Percentiles rank a stretch among this genome's conserved stretches.
phyloP scores from a whole-genome alignment of 2,888 invertebrate species.

The Caenorhabditis sp. region DNA sequence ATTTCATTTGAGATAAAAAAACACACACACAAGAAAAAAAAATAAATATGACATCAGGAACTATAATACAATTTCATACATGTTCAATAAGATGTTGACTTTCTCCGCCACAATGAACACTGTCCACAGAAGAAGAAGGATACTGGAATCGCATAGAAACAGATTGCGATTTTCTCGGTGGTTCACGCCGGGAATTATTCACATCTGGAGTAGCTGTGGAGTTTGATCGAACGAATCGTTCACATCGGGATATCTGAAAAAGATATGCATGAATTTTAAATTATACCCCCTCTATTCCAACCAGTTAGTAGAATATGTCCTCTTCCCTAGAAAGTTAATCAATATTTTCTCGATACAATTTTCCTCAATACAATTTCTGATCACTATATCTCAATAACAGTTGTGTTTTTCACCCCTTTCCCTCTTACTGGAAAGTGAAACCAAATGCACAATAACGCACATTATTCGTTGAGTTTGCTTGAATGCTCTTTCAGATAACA shows the following conservation, averaged over 20 bases:
- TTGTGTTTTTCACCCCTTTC: too few species aligned
- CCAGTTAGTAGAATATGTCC: too few species aligned
- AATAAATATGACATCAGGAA: background rate
- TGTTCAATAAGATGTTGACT: constrained; percentile 20
- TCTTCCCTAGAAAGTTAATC: too few species aligned
- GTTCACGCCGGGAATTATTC: constrained; percentile 16
- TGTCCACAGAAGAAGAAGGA: constrained; percentile 36
- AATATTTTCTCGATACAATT: too few species aligned
- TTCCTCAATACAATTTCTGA: too few species aligned
- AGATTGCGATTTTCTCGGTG: constrained; percentile 36
- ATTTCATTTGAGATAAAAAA: background rate
- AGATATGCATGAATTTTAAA: too few species aligned
- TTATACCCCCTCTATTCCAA: too few species aligned
- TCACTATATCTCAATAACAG: too few species aligned
- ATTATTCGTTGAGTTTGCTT: too few species aligned
- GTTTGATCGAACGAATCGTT: constrained; percentile 23
- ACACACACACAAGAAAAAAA: background rate
- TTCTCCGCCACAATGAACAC: constrained; percentile 14
- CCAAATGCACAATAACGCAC: too few species aligned
- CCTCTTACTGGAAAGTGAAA: too few species aligned
- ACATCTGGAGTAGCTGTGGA: constrained; percentile 13
- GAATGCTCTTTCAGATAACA: too few species aligned
- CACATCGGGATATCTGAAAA: constrained; percentile 7
- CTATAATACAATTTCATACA: constrained; percentile 11
- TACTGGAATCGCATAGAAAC: constrained; percentile 39